Evolutionary conservation across 2,797 vertebrate genomes (phyloP).

Genomic region (Sebastes trivittatus): DNA sequence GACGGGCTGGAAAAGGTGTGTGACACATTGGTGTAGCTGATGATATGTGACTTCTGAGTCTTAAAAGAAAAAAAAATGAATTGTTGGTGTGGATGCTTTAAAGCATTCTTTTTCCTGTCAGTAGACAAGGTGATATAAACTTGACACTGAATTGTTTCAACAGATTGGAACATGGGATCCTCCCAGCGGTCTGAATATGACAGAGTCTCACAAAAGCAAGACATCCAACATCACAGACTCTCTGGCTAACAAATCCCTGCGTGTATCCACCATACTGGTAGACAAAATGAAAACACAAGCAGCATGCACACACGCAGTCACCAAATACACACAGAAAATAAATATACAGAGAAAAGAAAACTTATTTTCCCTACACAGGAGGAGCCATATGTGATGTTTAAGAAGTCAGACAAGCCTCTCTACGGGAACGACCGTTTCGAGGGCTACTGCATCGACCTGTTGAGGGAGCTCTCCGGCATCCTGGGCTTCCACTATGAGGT

Average conservation of each 20-base stretch:
- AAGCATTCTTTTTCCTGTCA: slow-evolving; percentile 14
- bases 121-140: slow-evolving; percentile 17
- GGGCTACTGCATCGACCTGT: slow-evolving; percentile 83
- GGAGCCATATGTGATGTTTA: slow-evolving; percentile 86
- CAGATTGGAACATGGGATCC: slow-evolving; percentile 99
- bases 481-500: slow-evolving; percentile 84
- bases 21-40: background rate
- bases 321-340: background rate
- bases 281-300: slow-evolving; percentile 51
- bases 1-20: slow-evolving; percentile 96
- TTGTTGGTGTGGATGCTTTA: background rate
- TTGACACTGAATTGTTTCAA: slow-evolving; percentile 63
- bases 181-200: slow-evolving; percentile 94
- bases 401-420: slow-evolving; percentile 84
- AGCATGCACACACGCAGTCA: background rate
- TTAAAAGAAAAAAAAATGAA: background rate
- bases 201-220: slow-evolving; percentile 94
- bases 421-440: slow-evolving; percentile 85
- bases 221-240: slow-evolving; percentile 95
- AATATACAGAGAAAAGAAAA: background rate
- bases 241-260: slow-evolving; percentile 93
- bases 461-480: slow-evolving; percentile 81
- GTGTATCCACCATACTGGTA: slow-evolving; percentile 97
- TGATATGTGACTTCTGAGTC: background rate
- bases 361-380: slow-evolving; percentile 63